A percentile compares a stretch with the other conserved stretches of the same genome.
These are phyloP conservation scores for Lepidostoma basale DNA, from an alignment of 1,140 invertebrate genomes.

Conservation along the genomic window DNA sequence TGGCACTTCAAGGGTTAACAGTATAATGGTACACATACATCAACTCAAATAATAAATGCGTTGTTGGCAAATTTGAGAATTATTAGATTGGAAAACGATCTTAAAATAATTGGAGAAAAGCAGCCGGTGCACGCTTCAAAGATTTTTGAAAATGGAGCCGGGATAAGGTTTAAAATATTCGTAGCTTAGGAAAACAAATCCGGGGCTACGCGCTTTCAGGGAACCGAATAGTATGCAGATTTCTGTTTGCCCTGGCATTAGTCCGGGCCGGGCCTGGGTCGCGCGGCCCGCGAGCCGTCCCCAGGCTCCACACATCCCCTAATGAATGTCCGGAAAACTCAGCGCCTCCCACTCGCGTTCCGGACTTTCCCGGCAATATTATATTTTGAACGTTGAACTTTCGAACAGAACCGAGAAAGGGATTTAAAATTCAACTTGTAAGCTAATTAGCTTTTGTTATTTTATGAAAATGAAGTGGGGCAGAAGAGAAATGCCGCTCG, in stretches of 20 bases:
- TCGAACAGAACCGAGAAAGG: conserved; percentile 13
- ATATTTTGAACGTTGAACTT: conserved; percentile 34
- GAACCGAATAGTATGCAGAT: conserved; percentile 59
- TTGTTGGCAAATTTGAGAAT: no score
- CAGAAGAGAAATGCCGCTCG: conserved; percentile 33
- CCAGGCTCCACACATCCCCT: conserved; percentile 6
- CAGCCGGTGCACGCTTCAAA: conserved; percentile 33
- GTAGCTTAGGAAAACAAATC: conserved; percentile 29
- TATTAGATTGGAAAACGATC: no score
- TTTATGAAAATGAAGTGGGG: conserved; percentile 47
- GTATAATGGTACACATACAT: no score
- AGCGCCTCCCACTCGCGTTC: background rate
- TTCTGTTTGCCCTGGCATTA: conserved; percentile 59
- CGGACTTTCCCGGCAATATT: background rate
- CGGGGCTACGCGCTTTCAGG: conserved; percentile 39
- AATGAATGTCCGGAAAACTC: conserved; percentile 16
- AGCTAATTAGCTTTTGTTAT: conserved; percentile 48
- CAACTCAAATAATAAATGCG: no score
- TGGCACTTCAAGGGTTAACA: no score
- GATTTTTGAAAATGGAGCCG: conserved; percentile 31
- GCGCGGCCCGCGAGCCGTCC: no score
- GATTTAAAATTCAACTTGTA: conserved; percentile 46
- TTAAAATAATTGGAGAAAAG: no score
- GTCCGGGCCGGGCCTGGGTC: conserved; percentile 30
- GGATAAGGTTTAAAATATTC: conserved; percentile 42